phyloP scores from a whole-genome alignment of 2,113 vertebrate species.

The Bufo bufo region DNA sequence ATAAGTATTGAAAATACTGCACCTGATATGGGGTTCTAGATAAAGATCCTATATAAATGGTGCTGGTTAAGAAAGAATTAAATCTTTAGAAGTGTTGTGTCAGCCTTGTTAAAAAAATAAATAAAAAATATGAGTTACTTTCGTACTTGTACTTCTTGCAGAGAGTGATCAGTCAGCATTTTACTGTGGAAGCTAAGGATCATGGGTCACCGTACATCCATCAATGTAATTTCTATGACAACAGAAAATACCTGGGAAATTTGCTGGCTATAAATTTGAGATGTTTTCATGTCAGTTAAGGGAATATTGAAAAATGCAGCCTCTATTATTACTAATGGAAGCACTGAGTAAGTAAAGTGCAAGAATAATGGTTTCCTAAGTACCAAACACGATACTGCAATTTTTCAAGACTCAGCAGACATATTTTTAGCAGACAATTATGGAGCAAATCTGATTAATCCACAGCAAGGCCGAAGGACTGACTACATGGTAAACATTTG shows the following conservation, averaged over 20 bases:
- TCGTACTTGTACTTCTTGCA: not conserved
- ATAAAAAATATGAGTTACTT: not conserved
- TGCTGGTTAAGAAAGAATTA: not conserved
- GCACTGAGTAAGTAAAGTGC: not conserved
- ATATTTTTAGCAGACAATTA: constrained; percentile 1
- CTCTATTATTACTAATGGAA: not conserved
- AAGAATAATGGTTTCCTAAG: not conserved
- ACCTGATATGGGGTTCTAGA: not conserved
- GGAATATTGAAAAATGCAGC: not conserved
- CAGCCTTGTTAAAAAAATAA: not conserved
- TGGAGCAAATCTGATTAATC: not conserved
- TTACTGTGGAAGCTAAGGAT: not conserved
- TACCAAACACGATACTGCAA: not conserved
- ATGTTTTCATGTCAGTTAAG: not conserved
- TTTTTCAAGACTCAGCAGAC: not conserved
- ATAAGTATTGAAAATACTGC: not conserved
- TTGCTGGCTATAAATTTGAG: not conserved
- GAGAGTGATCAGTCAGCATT: not conserved
- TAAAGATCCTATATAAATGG: not conserved
- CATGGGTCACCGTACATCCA: not conserved
- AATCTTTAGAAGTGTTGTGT: not conserved
- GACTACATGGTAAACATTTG: not conserved
- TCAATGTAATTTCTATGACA: not conserved
- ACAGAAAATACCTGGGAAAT: not conserved
- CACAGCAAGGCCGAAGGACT: not conserved